These are phyloP conservation scores for Spilosoma lubricipeda DNA, from an alignment of 2,888 invertebrate species.

Conservation along the genomic window DNA sequence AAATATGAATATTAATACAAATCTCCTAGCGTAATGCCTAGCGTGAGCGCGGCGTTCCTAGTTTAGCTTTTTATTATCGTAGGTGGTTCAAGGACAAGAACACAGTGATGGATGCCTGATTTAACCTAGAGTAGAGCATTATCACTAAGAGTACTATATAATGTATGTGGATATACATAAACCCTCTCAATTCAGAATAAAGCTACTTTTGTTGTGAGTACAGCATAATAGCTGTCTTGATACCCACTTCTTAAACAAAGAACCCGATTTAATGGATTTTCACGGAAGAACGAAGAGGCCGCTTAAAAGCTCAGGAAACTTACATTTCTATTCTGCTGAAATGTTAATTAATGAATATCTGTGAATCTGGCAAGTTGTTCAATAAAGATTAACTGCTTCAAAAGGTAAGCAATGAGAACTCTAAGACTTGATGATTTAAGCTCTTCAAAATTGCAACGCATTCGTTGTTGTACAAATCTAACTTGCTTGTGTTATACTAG, in stretches of 20 bases:
- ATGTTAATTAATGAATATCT: background rate
- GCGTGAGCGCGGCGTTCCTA: background rate
- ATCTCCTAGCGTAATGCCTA: background rate
- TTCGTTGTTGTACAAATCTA: background rate
- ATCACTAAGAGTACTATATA: background rate
- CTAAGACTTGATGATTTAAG: background rate
- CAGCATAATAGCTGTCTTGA: background rate
- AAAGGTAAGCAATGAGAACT: background rate
- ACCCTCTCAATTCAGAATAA: background rate
- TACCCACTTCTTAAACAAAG: conserved; percentile 2
- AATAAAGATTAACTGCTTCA: background rate
- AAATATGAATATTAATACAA: background rate
- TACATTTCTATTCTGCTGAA: background rate
- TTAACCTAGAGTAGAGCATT: background rate
- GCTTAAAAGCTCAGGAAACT: background rate
- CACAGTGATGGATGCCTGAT: background rate
- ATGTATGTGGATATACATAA: conserved; percentile 1
- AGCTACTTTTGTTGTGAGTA: background rate
- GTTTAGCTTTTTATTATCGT: background rate
- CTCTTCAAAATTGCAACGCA: background rate
- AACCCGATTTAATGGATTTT: background rate
- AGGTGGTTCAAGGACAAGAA: background rate
- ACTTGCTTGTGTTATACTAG: background rate
- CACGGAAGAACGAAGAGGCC: background rate
- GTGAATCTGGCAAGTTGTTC: background rate